These are phyloP conservation scores for Ethmia dodecea DNA, from an alignment of 2,888 invertebrate genomes.

Conservation along the genomic window DNA sequence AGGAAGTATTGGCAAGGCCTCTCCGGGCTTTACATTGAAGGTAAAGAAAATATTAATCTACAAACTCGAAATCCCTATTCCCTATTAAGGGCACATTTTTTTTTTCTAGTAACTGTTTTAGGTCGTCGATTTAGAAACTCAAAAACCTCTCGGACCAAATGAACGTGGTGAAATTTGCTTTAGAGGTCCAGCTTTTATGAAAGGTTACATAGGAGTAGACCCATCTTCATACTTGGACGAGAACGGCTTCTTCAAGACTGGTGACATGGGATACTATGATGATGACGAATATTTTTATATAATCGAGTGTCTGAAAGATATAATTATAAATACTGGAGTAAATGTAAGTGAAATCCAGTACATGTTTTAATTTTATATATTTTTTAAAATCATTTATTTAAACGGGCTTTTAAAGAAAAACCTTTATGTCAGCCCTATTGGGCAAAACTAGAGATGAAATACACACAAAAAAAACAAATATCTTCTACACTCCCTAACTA, in stretches of 20 bases:
- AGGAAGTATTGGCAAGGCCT: conserved; percentile 54
- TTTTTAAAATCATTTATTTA: too few species aligned
- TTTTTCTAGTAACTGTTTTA: conserved; percentile 16
- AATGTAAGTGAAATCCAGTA: conserved; percentile 29
- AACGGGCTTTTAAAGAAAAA: too few species aligned
- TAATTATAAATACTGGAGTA: conserved; percentile 39
- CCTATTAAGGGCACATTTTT: neutral
- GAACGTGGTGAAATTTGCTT: conserved; percentile 61
- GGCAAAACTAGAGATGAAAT: neutral
- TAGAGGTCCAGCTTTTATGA: conserved; percentile 51
- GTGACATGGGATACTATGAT: conserved; percentile 54
- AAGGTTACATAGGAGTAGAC: conserved; percentile 49
- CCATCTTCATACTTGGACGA: conserved; percentile 42
- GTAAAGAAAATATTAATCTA: conserved; percentile 20
- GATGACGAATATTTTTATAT: conserved; percentile 47
- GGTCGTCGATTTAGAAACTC: conserved; percentile 62
- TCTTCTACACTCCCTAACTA: neutral
- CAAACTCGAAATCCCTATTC: neutral
- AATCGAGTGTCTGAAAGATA: conserved; percentile 47
- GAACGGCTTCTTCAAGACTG: conserved; percentile 47
- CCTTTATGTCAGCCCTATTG: too few species aligned
- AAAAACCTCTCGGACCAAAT: conserved; percentile 54
- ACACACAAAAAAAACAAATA: neutral
- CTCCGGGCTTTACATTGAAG: conserved; percentile 50
- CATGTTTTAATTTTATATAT: neutral